Percentiles rank a stretch among this genome's conserved stretches.
Evolutionary conservation across 2,113 vertebrate genomes (phyloP).

Genomic region (Asarcornis scutulata): DNA sequence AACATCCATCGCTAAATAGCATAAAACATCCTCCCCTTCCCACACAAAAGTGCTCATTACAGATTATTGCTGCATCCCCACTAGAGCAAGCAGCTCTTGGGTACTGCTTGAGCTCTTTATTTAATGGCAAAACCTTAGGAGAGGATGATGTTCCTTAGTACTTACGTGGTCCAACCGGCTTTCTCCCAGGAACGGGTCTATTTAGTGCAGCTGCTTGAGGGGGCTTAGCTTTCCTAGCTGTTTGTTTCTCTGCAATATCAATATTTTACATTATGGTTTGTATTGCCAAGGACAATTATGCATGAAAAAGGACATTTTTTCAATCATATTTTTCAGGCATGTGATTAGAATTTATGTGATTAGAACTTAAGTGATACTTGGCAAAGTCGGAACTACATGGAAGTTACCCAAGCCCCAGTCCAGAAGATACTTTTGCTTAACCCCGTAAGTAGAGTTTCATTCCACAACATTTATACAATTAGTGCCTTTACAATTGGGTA

Average conservation of each 20-base stretch:
- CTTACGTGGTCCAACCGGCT: neutral
- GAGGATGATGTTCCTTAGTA: neutral
- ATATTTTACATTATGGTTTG: neutral
- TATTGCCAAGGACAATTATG: neutral
- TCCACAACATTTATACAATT: neutral
- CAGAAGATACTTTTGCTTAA: neutral
- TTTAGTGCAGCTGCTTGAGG: fast-evolving
- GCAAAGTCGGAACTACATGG: neutral
- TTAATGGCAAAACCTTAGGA: neutral
- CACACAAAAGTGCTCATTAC: neutral
- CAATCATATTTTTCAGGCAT: neutral
- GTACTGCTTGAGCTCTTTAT: neutral
- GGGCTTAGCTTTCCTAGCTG: neutral
- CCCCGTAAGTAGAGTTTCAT: neutral
- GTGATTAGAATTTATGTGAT: neutral
- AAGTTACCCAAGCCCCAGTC: neutral
- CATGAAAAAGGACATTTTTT: neutral
- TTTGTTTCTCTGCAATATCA: neutral
- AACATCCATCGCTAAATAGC: neutral
- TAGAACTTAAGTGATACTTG: neutral
- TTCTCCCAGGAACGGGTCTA: fast-evolving
- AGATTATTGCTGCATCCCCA: neutral
- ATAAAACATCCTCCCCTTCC: neutral
- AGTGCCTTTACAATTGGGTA: neutral
- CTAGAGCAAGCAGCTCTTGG: neutral